Evolutionary conservation across 2,888 invertebrate genomes (phyloP).

Genomic region (Coecobrya sp.): DNA sequence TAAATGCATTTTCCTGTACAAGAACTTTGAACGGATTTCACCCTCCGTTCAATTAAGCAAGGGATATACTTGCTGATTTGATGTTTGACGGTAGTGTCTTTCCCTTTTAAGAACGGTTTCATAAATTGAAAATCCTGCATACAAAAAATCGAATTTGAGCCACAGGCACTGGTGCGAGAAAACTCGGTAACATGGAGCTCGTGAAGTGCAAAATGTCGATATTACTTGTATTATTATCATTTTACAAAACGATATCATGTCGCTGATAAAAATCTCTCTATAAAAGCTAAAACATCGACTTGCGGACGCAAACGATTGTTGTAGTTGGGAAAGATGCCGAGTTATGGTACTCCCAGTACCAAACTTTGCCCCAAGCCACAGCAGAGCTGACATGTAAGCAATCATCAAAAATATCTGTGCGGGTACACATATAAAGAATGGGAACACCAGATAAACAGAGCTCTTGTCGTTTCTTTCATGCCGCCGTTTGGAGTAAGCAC

Average conservation of each 20-base stretch:
- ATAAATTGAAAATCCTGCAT: background rate
- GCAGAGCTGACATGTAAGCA: constrained; percentile 13
- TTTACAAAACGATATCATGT: constrained; percentile 13
- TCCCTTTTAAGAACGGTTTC: background rate
- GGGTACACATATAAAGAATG: background rate
- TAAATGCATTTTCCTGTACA: background rate
- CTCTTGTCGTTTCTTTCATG: background rate
- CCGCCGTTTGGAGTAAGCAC: background rate
- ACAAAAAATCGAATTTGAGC: background rate
- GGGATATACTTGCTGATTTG: background rate
- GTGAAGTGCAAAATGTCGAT: background rate
- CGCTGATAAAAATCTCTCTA: background rate
- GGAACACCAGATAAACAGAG: background rate
- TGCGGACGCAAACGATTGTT: constrained; percentile 7
- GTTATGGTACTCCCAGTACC: background rate
- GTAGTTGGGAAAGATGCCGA: background rate
- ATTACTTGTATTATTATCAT: background rate
- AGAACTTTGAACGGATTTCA: background rate
- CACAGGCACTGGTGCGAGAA: background rate
- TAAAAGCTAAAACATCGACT: background rate
- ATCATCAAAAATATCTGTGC: background rate
- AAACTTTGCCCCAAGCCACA: constrained; percentile 48
- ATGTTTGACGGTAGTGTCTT: background rate
- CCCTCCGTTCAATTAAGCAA: background rate
- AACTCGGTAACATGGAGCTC: background rate